Evolutionary conservation across 2,113 vertebrate species (phyloP).

Genomic region (Sinocyclocheilus maitianheensis): DNA sequence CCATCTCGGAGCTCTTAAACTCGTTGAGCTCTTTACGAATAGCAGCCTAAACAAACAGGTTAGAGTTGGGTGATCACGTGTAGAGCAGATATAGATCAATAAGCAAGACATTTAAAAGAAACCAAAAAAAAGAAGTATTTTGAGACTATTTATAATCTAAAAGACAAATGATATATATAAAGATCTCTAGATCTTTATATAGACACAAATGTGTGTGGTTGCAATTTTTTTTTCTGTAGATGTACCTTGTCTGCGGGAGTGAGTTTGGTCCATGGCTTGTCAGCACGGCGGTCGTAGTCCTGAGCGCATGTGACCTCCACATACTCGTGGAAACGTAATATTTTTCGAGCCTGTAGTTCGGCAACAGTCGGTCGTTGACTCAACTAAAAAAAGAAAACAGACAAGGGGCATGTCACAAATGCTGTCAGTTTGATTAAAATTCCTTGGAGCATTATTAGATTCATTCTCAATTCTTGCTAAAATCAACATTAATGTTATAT

Average conservation of each 20-base stretch:
- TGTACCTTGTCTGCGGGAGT: conserved; percentile 95
- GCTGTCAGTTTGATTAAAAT: not conserved
- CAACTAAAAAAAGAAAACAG: conserved; percentile 72
- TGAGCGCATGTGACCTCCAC: conserved; percentile 96
- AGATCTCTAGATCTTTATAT: not conserved
- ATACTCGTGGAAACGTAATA: conserved; percentile 95
- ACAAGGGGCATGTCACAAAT: not conserved
- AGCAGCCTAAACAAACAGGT: conserved; percentile 80
- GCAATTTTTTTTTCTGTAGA: not conserved
- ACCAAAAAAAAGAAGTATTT: not conserved
- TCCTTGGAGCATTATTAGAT: not conserved
- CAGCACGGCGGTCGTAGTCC: conserved; percentile 94
- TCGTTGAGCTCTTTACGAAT: conserved; percentile 98
- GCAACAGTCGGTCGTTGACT: conserved; percentile 97
- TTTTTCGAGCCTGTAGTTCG: conserved; percentile 95
- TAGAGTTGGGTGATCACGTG: conserved; percentile 7
- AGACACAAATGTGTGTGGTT: not conserved
- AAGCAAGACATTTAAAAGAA: not conserved
- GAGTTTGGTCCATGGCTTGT: conserved; percentile 98
- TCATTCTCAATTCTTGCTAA: too few species aligned
- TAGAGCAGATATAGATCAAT: not conserved
- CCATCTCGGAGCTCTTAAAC: conserved; percentile 99
- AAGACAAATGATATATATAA: not conserved
- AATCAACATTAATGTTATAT: not conserved
- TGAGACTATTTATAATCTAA: not conserved